These are phyloP conservation scores for Tetheella fluctuosa DNA, from an alignment of 2,888 invertebrate species.

Conservation along the genomic window DNA sequence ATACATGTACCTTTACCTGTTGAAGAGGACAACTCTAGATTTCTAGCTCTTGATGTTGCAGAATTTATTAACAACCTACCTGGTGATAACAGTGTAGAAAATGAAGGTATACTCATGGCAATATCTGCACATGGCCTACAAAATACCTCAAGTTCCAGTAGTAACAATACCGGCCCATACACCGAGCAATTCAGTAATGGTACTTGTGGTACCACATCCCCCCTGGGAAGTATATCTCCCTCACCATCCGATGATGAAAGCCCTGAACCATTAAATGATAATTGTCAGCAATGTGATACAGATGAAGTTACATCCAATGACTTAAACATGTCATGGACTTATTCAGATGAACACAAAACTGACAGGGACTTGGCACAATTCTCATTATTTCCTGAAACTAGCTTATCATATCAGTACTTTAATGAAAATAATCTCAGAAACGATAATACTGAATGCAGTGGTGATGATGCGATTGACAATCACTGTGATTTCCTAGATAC, in stretches of 20 bases:
- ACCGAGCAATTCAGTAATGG: conserved; percentile 27
- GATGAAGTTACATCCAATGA: conserved; percentile 41
- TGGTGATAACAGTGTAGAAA: conserved; percentile 85
- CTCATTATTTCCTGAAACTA: conserved; percentile 49
- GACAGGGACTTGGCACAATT: conserved; percentile 43
- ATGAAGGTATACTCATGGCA: conserved; percentile 89
- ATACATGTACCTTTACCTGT: conserved; percentile 75
- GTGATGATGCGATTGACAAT: conserved; percentile 48
- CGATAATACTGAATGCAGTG: conserved; percentile 43
- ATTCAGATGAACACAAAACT: conserved; percentile 41
- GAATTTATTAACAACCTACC: conserved; percentile 83
- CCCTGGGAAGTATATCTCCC: conserved; percentile 47
- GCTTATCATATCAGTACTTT: conserved; percentile 51
- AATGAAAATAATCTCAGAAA: conserved; percentile 47
- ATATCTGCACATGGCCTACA: conserved; percentile 89
- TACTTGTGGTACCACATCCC: conserved; percentile 33
- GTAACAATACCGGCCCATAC: conserved; percentile 34
- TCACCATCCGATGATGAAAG: conserved; percentile 52
- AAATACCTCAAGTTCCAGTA: conserved; percentile 58
- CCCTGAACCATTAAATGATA: conserved; percentile 18
- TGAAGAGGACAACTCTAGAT: conserved; percentile 61
- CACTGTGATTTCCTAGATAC: conserved; percentile 86
- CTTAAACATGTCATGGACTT: conserved; percentile 53
- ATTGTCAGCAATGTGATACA: conserved; percentile 34
- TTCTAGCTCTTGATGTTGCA: conserved; percentile 72